phyloP scores from a whole-genome alignment of 37 sponge, comb jelly and placozoan genomes.

The Cladorhizidae sp. region DNA sequence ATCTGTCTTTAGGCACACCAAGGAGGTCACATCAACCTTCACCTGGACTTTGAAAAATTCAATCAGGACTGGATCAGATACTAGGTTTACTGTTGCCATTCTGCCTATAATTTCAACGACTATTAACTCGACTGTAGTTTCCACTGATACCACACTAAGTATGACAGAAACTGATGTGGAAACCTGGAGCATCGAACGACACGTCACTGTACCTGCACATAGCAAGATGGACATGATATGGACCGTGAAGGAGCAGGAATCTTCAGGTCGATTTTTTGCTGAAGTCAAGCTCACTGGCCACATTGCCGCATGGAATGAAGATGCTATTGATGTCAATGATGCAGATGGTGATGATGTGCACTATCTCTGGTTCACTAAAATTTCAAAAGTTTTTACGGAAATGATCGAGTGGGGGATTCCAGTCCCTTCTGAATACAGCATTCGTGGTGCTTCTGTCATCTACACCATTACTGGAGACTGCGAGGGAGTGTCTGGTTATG shows the following conservation, averaged over 20 bases:
- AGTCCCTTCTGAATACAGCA: neutral
- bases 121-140: neutral
- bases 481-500: neutral
- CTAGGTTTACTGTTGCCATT: neutral
- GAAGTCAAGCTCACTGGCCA: neutral
- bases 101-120: neutral
- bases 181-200: neutral
- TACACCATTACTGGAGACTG: neutral
- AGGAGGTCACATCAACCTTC: neutral
- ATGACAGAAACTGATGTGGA: neutral
- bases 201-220: neutral
- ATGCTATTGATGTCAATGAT: neutral
- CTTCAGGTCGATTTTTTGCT: neutral
- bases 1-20: neutral
- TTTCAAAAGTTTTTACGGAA: neutral
- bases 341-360: neutral
- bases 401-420: neutral
- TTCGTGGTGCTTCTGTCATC: neutral
- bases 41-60: constrained; percentile 1
- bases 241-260: neutral
- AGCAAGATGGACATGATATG: constrained; percentile 3
- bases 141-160: neutral
- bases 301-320: neutral
- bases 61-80: neutral
- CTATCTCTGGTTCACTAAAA: neutral